Evolutionary conservation across 1,140 invertebrate genomes (phyloP), one percentile per base, ranked within the genome.

Genomic region (Pemphigus obesinymphae): DNA sequence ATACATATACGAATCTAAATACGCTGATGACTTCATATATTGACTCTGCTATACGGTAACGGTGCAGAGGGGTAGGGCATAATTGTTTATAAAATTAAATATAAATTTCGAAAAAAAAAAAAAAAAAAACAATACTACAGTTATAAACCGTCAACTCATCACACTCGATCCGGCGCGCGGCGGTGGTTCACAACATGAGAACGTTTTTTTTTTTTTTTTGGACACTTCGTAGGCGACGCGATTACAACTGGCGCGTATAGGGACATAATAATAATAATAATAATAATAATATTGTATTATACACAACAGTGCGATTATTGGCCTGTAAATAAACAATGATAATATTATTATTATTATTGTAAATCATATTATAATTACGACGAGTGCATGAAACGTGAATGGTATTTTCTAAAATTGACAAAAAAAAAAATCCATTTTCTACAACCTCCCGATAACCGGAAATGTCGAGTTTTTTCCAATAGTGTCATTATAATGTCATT

Each of bases 61-160:
- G 31, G 61, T 11, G 63, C 48, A 17, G 66, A 43, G 37, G 6
- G 31, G 8, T 26, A 10, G 34, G 8, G 53, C 45, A 80, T 45
- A 63, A 31, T 80, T 80, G 76, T 80, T 80, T 63, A 80, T 37
- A n/a, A 78, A 80, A n/a, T 78, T 61, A 43, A 78, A 17, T 20
- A 34, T 2, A 37, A n/a, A n/a, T n/a, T n/a, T n/a, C n/a, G n/a
- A n/a, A 17, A 34, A 20, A 63, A 63, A 63, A 63, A 31, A 48
- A 72, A 29, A 1, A 40, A 48, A 70, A 70, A 43, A 48, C 45
- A 48, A 73, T 48, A 73, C 8, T 31, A 73, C 43, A 11, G 70
- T n/a, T 48, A 73, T 48, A 73, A 73, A 48, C n/a, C 37, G 76
- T 80, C 76, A 34, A 80, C 76, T 80, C 76, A 61, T 80, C 76